A percentile compares a stretch with the other conserved stretches of the same genome.
Conservation (phyloP, 2,888 invertebrate species). For the Bembecia ichneumoniformis region DNA sequence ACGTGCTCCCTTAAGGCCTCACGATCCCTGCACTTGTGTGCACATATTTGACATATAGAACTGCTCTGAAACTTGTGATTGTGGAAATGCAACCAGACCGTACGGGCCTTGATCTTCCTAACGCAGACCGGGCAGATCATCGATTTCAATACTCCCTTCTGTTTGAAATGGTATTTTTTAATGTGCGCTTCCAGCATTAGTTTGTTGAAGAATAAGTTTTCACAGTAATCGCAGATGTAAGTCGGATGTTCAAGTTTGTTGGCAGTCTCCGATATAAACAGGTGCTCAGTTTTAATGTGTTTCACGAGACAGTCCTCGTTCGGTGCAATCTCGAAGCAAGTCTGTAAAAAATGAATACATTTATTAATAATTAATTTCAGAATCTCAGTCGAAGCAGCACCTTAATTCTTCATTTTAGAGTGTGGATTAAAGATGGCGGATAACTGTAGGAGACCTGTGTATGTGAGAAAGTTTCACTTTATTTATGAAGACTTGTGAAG, state of each 20-base stretch:
- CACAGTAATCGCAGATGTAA: slow-evolving; percentile 36
- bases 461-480: no score
- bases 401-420: no score
- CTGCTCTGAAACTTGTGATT: slow-evolving; percentile 25
- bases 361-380: no score
- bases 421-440: no score
- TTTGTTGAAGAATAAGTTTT: slow-evolving; percentile 43
- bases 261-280: slow-evolving; percentile 28
- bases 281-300: slow-evolving; percentile 33
- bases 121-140: slow-evolving; percentile 31
- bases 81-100: slow-evolving; percentile 29
- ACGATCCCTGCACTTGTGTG: slow-evolving; percentile 13
- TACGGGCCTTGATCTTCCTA: slow-evolving; percentile 1
- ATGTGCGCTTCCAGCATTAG: slow-evolving; percentile 25
- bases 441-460: no score
- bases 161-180: slow-evolving; percentile 9
- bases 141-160: neutral
- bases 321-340: slow-evolving; percentile 22
- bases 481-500: no score
- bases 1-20: slow-evolving; percentile 20
- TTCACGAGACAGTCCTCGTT: slow-evolving; percentile 11
- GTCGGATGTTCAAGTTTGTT: slow-evolving; percentile 30
- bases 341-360: slow-evolving; percentile 22
- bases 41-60: slow-evolving; percentile 33
- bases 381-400: no score